A percentile compares a stretch with the other conserved stretches of the same genome.
Conservation (phyloP, 2,888 invertebrate genomes). For the Mesochorus sp. region DNA sequence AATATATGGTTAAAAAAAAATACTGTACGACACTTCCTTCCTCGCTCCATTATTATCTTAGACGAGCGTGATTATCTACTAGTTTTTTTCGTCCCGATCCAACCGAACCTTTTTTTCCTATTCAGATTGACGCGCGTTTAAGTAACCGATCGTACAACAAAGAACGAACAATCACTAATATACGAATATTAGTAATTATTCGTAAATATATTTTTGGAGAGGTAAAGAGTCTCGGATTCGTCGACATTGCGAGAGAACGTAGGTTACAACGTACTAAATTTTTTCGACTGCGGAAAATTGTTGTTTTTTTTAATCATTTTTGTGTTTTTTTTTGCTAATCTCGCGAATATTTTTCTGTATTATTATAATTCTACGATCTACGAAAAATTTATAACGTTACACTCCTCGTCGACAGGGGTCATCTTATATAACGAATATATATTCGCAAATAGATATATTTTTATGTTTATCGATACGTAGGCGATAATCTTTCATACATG, state of each 20-base stretch:
- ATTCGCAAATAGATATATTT: constrained; percentile 48
- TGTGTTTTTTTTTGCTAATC: constrained; percentile 2
- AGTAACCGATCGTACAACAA: constrained; percentile 35
- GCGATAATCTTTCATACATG: constrained; percentile 11
- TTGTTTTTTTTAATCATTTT: neutral
- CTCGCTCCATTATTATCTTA: constrained; percentile 36
- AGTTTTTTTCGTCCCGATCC: constrained; percentile 23
- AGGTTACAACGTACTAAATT: constrained; percentile 20
- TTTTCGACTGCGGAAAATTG: constrained; percentile 9
- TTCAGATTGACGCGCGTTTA: constrained; percentile 25
- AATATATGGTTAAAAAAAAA: constrained; percentile 63
- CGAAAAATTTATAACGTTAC: constrained; percentile 68
- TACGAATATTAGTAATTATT: too few species aligned
- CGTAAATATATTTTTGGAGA: neutral
- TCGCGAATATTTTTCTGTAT: constrained; percentile 18
- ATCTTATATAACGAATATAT: constrained; percentile 64
- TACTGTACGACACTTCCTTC: constrained; percentile 63
- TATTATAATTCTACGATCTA: constrained; percentile 44
- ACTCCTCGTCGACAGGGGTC: constrained; percentile 61
- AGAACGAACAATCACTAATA: constrained; percentile 48
- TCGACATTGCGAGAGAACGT: constrained; percentile 27
- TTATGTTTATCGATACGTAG: constrained; percentile 1
- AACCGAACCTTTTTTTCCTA: constrained; percentile 41
- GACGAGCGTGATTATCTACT: constrained; percentile 22
- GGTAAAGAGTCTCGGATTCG: constrained; percentile 30